These are phyloP conservation scores for Araneus ventricosus DNA, from an alignment of 1,140 invertebrate genomes.

Conservation along the genomic window DNA sequence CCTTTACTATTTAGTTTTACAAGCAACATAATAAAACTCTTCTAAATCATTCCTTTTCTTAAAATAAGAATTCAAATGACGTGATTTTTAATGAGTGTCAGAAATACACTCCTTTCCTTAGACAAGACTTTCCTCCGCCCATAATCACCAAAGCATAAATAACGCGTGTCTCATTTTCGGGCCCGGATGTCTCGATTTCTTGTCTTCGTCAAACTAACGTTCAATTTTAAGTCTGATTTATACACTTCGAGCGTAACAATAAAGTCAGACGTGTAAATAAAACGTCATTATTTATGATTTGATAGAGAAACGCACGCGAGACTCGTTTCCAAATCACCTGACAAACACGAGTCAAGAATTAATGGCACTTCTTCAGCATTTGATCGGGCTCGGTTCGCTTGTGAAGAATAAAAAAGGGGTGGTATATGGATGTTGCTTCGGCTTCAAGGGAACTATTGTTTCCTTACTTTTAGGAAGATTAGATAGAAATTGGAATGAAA, in stretches of 20 bases:
- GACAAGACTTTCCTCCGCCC: no score
- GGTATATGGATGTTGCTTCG: no score
- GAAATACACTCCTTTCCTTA: no score
- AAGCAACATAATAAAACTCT: no score
- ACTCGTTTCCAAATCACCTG: background rate
- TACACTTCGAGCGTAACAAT: background rate
- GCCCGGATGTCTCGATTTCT: background rate
- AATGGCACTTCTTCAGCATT: background rate
- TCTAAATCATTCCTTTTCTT: no score
- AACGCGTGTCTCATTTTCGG: background rate
- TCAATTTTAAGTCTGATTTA: background rate
- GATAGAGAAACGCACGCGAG: background rate
- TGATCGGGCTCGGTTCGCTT: background rate
- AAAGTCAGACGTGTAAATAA: background rate
- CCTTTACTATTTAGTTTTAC: no score
- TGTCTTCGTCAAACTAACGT: background rate
- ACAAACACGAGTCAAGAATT: background rate
- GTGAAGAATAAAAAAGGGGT: conserved; percentile 1
- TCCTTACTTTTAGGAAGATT: no score
- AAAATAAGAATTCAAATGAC: no score
- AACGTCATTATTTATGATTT: conserved; percentile 3
- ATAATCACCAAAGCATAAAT: background rate
- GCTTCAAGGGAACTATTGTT: no score
- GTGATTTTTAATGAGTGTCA: no score
- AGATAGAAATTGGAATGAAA: no score